Base-by-base conservation (phyloP, 2,113 vertebrate species). In the Drymodes brunneopygia region DNA sequence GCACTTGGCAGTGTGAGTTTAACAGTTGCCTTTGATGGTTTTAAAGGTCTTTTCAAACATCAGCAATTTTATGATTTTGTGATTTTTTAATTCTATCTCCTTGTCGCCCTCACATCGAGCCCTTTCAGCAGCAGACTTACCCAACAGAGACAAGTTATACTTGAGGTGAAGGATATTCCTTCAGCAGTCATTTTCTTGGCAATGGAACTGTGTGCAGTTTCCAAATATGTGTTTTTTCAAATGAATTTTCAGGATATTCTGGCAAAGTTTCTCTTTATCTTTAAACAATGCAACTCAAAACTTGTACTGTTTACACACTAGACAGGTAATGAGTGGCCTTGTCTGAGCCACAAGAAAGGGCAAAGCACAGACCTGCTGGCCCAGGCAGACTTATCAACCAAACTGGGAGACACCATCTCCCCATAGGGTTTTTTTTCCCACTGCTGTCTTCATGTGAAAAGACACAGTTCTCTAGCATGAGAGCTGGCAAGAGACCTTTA, bases 161-260 rank as follows among this genome's bases (percentile, higher is more conserved):
- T 53, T 66, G n/a, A 28, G 33, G 3, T 28, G 15, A 82, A 86
- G 53, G 56, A 72, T 29, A 42, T 61, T 81, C 3, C 35, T 91
- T 50, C 56, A 73, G 22, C 19, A n/a, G 19, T 5, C 20, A 10
- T 61, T 66, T 35, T 58, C 51, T 31, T 72, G 53, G 23, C 19
- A 40, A 45, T 57, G 35, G 47, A 66, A 61, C 2, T 3, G 19
- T 66, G n/a, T 0, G 0, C 0, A 1, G 51, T 15, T 24, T 17
- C 17, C 8, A 60, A 48, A 65, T 10, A 25, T 4, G 54, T 8
- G 16, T 36, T 45, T 89, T 92, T 95, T 38, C 14, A 72, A 80
- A 38, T 5, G 11, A 15, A 48, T 57, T 81, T 77, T 15, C 33
- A 74, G 42, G 15, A n/a, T 69, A 45, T 62, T 70, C 50, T 61